Base-by-base conservation (phyloP, 2,888 invertebrate genomes). In the Syritta pipiens region DNA sequence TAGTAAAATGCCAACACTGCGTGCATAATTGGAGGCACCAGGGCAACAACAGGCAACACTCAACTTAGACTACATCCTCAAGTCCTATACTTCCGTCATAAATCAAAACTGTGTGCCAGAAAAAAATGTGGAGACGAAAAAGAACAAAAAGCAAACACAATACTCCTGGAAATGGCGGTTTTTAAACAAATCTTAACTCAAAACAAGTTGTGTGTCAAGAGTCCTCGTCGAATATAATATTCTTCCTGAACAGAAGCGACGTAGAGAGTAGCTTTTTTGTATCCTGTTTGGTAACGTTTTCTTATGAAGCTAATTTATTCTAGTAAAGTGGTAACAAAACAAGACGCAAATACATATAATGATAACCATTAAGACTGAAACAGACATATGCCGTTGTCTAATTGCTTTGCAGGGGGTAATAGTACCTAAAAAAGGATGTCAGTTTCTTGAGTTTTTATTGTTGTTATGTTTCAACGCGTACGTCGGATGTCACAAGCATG, bases 331-430 rank as follows among this genome's bases (percentile, higher is more conserved):
- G n/a, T 37, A 53, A n/a, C 17, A 65, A 44, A 37, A 65, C 59
- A 44, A 37, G 46, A 28, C 35, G 59, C 28, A 67, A 74, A 46
- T 60, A 53, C n/a, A n/a, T n/a, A n/a, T 46, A 59, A 74, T 57
- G 37, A 60, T 44, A 67, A 37, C 35, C 37, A 37, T 67, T 67
- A 74, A 9, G 53, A 22, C 42, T 49, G 42, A 35, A 53, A 32
- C 19, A 60, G n/a, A 35, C 22, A 32, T n/a, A 32, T 22, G 51
- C 17, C 9, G 28, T 60, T 17, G 22, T 22, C 37, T 74, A 67
- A 67, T 60, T 65, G 51, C 53, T 74, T 37, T 37, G 37, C 32
- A 51, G 10, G 46, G 17, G 67, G 22, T 59, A 51, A 55, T 48
- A 28, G 6, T 35, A 60, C n/a, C n/a, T n/a, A 53, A 63, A 55